phyloP scores from a whole-genome alignment of 2,888 invertebrate genomes.

The Xylocampa areola region DNA sequence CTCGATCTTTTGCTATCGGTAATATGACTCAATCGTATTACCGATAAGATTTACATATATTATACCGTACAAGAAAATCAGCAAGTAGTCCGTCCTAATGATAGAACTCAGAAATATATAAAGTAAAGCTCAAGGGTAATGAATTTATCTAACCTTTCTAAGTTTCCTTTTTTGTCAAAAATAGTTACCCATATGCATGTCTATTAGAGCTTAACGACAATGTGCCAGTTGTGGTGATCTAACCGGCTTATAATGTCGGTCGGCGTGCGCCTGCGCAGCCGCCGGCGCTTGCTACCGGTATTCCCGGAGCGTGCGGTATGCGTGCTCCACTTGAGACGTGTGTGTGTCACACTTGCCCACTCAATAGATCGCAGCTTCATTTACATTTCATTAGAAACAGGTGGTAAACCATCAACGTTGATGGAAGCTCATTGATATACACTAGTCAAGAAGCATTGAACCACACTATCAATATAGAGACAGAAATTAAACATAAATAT shows the following conservation, averaged over 20 bases:
- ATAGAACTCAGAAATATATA: too few species aligned
- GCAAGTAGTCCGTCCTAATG: too few species aligned
- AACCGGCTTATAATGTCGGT: conserved; percentile 62
- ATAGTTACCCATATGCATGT: conserved; percentile 34
- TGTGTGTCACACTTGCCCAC: conserved; percentile 51
- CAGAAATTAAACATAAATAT: too few species aligned
- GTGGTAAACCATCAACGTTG: conserved; percentile 31
- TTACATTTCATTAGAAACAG: conserved; percentile 53
- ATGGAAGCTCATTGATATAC: conserved; percentile 8
- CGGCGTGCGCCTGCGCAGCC: conserved; percentile 35
- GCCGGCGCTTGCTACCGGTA: conserved; percentile 33
- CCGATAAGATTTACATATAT: too few species aligned
- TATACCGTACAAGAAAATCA: too few species aligned
- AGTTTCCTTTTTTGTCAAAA: conserved; percentile 14
- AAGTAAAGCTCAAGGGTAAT: neutral
- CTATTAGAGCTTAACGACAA: conserved; percentile 48
- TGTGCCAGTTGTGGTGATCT: conserved; percentile 54
- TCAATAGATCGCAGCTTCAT: conserved; percentile 54
- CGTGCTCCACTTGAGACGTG: conserved; percentile 64
- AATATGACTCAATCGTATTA: too few species aligned
- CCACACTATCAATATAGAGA: too few species aligned
- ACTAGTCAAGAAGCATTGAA: too few species aligned
- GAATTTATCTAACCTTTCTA: conserved; percentile 9
- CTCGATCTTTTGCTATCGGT: conserved; percentile 66
- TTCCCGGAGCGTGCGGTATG: conserved; percentile 62